Evolutionary conservation across 2,113 vertebrate species (phyloP).

Genomic region (Benitochromis conjunctus): DNA sequence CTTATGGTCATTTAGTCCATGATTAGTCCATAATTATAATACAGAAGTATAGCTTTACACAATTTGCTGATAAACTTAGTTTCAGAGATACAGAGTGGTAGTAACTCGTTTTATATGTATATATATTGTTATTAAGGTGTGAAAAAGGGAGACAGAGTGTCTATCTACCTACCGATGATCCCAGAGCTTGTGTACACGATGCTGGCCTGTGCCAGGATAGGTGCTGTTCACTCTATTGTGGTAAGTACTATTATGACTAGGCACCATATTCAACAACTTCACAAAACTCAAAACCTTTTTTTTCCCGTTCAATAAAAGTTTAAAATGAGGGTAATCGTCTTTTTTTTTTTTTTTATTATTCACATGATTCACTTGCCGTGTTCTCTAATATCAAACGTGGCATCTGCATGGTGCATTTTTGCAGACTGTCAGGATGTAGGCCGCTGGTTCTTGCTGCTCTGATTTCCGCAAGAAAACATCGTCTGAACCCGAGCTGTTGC

Average conservation of each 20-base stretch:
- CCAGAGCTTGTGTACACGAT: conserved; percentile 79
- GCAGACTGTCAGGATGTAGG: neutral
- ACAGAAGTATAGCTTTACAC: neutral
- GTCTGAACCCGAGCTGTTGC: neutral
- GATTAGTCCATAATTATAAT: neutral
- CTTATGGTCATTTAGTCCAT: neutral
- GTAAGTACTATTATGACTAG: conserved; percentile 37
- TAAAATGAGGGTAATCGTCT: neutral
- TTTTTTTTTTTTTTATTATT: neutral
- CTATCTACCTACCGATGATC: conserved; percentile 82
- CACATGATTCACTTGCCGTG: neutral
- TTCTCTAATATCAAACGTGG: neutral
- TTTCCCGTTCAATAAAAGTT: rapidly evolving
- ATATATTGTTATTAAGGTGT: conserved; percentile 67
- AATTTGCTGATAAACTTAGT: neutral
- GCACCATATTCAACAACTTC: neutral
- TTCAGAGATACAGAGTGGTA: neutral
- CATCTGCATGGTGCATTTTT: neutral
- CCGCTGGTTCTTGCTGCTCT: neutral
- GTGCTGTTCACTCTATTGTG: conserved; percentile 80
- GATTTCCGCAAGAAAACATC: neutral
- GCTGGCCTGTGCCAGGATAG: conserved; percentile 80
- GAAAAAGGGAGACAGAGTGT: conserved; percentile 77
- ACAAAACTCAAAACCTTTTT: neutral
- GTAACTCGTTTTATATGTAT: neutral